Evolutionary conservation across 2,113 vertebrate genomes (phyloP), one percentile per base, ranked within the genome.

Genomic region (Chaetorhynchus papuensis): DNA sequence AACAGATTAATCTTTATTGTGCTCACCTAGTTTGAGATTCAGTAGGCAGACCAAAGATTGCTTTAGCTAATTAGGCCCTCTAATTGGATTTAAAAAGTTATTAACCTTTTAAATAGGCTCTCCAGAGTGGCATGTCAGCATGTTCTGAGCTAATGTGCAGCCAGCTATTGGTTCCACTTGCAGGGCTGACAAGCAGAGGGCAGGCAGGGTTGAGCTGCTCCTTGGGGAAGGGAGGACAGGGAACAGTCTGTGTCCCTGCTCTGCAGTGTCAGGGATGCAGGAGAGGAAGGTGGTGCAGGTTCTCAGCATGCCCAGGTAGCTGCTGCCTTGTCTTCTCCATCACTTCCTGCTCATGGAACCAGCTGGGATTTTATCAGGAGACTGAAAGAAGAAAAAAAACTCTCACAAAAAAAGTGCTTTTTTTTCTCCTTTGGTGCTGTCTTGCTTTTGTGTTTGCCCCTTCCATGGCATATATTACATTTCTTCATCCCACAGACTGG

Each of bases 11-110:
- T 96, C 87, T 91, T 94, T 77, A 70, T 70, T 81, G 50, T 4
- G 1, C 60, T 95, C 75, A 83, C 68, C 84, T 91, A 65, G 64
- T 92, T 92, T 90, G 76, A 96, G 56, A 95, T 83, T 91, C 86
- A 77, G 59, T 49, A 85, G 87, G 68, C 68, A 94, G 79, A 77
- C 41, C 74, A 89, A 94, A 93, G 83, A 96, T 91, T 83, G 59
- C 83, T 77, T 89, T 77, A 96, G 68, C 49, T 95, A 95, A 96
- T 96, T 96, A 96, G 64, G 22, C 52, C 71, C 42, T 90, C 52
- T 97, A 96, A 96, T 96, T 93, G 56, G 90, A 83, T 94, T 93
- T 63, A 1, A 14, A 63, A 94, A 90, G 93, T 93, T 91, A 95
- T 83, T 97, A 96, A 77, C 92, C 79, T 96, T 90, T 93, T 76